phyloP scores from a whole-genome alignment of 1,140 invertebrate genomes.

The Drosophila punjabiensis region DNA sequence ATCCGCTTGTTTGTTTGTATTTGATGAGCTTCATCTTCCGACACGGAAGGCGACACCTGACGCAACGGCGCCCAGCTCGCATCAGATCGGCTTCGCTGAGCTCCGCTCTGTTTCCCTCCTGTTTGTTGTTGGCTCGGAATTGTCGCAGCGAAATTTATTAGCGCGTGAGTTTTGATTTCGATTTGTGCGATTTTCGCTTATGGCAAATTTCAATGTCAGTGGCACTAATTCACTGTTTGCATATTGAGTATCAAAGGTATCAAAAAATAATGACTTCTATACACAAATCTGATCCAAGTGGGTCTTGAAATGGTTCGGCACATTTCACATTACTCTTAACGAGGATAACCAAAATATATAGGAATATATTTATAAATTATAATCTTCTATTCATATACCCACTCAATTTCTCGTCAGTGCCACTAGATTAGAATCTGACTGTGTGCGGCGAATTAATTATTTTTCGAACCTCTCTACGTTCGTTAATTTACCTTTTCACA shows the following conservation, averaged over 20 bases:
- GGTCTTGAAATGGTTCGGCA: not conserved
- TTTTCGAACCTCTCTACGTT: not conserved
- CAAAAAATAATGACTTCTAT: constrained; percentile 22
- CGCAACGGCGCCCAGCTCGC: constrained; percentile 7
- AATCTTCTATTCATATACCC: not conserved
- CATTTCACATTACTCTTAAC: constrained; percentile 4
- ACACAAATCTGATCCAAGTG: not conserved
- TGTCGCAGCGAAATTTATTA: constrained; percentile 70
- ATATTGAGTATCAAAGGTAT: constrained; percentile 60
- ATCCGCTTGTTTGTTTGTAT: constrained; percentile 24
- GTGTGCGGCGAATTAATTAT: not conserved
- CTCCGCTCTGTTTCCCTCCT: constrained; percentile 4
- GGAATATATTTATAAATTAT: not conserved
- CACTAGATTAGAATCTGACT: not conserved
- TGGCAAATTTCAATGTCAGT: constrained; percentile 77
- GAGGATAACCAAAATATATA: not conserved
- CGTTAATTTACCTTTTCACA: not conserved
- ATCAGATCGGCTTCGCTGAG: constrained; percentile 8
- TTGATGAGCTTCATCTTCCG: constrained; percentile 67
- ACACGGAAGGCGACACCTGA: constrained; percentile 69
- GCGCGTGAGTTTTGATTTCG: constrained; percentile 27
- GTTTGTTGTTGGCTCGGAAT: constrained; percentile 45
- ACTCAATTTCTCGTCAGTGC: not conserved
- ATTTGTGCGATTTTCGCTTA: constrained; percentile 43
- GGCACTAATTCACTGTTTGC: constrained; percentile 56